phyloP scores from a whole-genome alignment of 2,797 vertebrate species.

The Artibeus lituratus region DNA sequence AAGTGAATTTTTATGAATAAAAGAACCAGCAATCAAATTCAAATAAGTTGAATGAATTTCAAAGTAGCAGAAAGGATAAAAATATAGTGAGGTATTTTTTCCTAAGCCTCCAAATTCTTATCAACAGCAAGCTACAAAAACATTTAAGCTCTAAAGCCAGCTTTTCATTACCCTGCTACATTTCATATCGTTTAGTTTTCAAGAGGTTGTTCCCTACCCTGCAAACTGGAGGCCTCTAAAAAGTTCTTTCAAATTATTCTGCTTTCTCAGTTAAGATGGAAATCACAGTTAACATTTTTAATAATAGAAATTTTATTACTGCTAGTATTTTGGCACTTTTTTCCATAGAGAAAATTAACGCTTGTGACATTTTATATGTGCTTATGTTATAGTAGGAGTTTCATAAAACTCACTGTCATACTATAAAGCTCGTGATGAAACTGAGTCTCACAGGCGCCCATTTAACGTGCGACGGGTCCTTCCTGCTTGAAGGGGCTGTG shows the following conservation, averaged over 20 bases:
- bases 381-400: neutral
- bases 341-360: neutral
- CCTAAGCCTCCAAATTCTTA: neutral
- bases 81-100: neutral
- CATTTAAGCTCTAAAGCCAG: neutral
- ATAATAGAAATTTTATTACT: neutral
- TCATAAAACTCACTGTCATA: neutral
- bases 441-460: neutral
- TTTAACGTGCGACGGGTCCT: neutral
- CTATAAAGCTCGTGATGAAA: neutral
- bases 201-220: neutral
- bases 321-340: neutral
- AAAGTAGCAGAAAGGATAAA: neutral
- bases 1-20: neutral
- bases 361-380: neutral
- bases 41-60: neutral
- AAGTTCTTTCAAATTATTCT: neutral
- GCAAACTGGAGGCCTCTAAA: neutral
- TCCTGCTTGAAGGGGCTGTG: neutral
- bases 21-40: neutral
- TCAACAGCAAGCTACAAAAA: neutral
- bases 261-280: neutral
- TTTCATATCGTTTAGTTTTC: neutral
- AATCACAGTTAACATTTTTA: neutral
- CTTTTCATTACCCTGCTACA: neutral